Evolutionary conservation across 2,888 invertebrate species (phyloP).

Genomic region (Drosophila mimica): DNA sequence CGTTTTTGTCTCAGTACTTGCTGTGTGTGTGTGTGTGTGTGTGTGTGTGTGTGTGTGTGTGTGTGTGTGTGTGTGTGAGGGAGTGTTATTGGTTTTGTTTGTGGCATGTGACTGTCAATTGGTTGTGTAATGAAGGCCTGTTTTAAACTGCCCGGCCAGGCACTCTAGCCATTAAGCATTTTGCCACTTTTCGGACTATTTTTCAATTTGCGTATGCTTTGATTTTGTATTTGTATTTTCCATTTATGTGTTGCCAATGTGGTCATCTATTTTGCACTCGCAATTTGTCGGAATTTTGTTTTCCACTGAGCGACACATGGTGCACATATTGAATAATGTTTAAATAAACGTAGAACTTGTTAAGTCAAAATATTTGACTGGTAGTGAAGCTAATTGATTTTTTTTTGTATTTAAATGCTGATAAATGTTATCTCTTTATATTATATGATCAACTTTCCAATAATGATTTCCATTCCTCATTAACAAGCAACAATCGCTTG

Average conservation of each 20-base stretch:
- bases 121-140: conserved; percentile 60
- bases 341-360: conserved; percentile 26
- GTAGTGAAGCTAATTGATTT: not conserved
- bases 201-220: conserved; percentile 63
- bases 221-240: conserved; percentile 42
- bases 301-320: conserved; percentile 19
- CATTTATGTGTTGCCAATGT: conserved; percentile 15
- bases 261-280: conserved; percentile 16
- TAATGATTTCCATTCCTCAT: not conserved
- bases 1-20: conserved; percentile 57
- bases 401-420: not conserved
- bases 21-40: conserved; percentile 11
- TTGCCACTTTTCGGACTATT: conserved; percentile 39
- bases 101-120: conserved; percentile 77
- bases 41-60: conserved; percentile 19
- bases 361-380: conserved; percentile 25
- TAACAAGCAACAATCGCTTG: not conserved
- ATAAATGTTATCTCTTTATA: not conserved
- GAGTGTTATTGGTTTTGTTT: conserved; percentile 61
- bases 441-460: too few species aligned
- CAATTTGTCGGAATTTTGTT: conserved; percentile 39
- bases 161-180: conserved; percentile 47
- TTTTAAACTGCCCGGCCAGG: conserved; percentile 55
- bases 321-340: conserved; percentile 36
- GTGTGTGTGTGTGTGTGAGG: conserved; percentile 20